Evolutionary conservation across 2,113 vertebrate species (phyloP).

Genomic region (Myrmecophaga tridactyla): DNA sequence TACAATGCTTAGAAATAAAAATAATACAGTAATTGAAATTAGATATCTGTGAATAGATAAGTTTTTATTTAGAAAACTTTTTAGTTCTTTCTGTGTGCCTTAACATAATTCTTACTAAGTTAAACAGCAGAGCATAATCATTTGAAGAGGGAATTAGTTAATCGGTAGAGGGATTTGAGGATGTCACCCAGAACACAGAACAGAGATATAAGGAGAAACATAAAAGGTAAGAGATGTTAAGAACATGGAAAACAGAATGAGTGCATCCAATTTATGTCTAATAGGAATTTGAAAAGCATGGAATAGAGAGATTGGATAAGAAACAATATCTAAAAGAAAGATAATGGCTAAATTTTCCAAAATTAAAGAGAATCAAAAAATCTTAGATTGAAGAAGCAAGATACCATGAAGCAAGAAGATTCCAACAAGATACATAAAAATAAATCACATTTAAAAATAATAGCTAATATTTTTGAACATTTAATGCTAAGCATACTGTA

Average conservation of each 20-base stretch:
- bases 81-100: background rate
- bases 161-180: background rate
- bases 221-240: background rate
- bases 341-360: background rate
- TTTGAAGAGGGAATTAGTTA: conserved; percentile 8
- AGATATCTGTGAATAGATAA: background rate
- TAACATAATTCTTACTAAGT: background rate
- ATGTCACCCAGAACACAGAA: background rate
- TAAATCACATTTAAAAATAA: background rate
- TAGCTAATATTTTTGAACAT: background rate
- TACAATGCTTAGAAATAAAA: background rate
- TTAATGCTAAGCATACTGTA: background rate
- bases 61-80: background rate
- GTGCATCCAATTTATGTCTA: background rate
- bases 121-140: background rate
- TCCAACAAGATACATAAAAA: conserved; percentile 13
- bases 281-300: background rate
- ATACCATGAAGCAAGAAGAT: background rate
- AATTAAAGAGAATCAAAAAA: background rate
- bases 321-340: conserved; percentile 5
- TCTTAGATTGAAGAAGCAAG: background rate
- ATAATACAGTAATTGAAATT: background rate
- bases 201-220: background rate
- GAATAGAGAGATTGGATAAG: background rate
- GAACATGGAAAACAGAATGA: background rate